Evolutionary conservation across 2,797 vertebrate species (phyloP), one percentile per base, ranked within the genome.

Genomic region (Melanotaenia nigrans): DNA sequence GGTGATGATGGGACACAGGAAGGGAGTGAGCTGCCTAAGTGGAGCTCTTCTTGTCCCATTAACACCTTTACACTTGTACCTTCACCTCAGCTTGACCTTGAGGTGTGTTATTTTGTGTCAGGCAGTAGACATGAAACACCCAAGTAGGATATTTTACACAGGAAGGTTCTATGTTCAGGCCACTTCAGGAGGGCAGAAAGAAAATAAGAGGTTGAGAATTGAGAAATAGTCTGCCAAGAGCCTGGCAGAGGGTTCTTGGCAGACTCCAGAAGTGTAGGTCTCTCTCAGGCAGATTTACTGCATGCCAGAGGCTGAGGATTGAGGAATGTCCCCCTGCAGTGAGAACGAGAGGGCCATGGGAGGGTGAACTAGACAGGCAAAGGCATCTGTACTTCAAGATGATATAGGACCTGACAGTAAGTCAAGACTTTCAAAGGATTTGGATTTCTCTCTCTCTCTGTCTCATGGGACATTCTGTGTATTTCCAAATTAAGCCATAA

Each of bases 251-350:
- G 25, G 60, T 45, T 78, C 61, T 32, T 68, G 75, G 72, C 73
- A 76, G 65, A 63, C 11, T 38, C 7, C 22, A 79, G 79, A 64
- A 24, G 65, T 67, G 75, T 47, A 60, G 74, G 81, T 82, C 81
- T 84, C 73, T 83, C 82, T 82, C 78, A 79, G 79, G 83, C 87
- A 89, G 80, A 90, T 89, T 91, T 92, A 90, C 85, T 86, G 83
- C 89, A 82, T 86, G 87, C 87, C 87, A 90, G 81, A 90, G 79
- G 80, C 86, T 78, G 80, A 89, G 76, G 68, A 85, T 85, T 87
- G 84, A 92, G 87, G 90, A 93, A 92, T 92, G 89, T 87, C 86
- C 88, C 88, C 90, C 87, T 82, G 81, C 81, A 88, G 90, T 87
- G 91, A 88, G 82, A 82, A 58, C 72, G 64, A 74, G 84, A 77